A percentile compares a stretch with the other conserved stretches of the same genome.
Evolutionary conservation across 1,140 invertebrate genomes (phyloP).

Genomic region (Aphidius ervi): DNA sequence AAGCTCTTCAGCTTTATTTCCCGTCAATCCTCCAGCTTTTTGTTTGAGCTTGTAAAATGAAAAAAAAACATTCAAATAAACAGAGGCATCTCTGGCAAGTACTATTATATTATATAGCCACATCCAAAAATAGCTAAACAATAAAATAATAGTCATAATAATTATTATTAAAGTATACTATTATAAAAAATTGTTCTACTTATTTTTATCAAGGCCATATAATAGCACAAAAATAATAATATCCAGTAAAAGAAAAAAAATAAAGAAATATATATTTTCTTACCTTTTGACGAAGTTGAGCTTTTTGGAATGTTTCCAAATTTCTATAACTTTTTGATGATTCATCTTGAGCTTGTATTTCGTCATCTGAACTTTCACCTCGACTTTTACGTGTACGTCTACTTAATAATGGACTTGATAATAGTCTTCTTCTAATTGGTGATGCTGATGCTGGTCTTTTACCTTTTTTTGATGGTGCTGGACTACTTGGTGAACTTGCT

Average conservation of each 20-base stretch:
- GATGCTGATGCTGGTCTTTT: slow-evolving; percentile 74
- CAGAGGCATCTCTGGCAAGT: too few relatives aligned
- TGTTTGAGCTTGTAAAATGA: slow-evolving; percentile 58
- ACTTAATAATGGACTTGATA: slow-evolving; percentile 75
- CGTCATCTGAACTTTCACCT: slow-evolving; percentile 84
- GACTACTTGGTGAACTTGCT: slow-evolving; percentile 63
- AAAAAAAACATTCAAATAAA: background rate
- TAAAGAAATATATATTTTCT: background rate
- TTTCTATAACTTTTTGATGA: slow-evolving; percentile 70
- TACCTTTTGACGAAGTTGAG: slow-evolving; percentile 89
- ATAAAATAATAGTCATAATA: too few relatives aligned
- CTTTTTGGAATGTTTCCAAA: slow-evolving; percentile 92
- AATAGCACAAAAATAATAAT: slow-evolving; percentile 1
- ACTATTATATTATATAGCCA: too few relatives aligned
- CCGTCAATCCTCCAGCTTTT: slow-evolving; percentile 50
- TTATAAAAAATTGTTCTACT: too few relatives aligned
- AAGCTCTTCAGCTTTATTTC: slow-evolving; percentile 65
- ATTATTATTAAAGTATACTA: too few relatives aligned
- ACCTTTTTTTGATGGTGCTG: slow-evolving; percentile 66
- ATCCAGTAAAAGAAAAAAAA: background rate
- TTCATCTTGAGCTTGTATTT: slow-evolving; percentile 65
- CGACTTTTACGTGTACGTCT: slow-evolving; percentile 70
- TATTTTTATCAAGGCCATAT: too few relatives aligned
- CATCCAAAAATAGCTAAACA: too few relatives aligned
- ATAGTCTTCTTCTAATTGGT: slow-evolving; percentile 68